A percentile compares a stretch with the other conserved stretches of the same genome.
These are phyloP conservation scores for Polydrusus tereticollis DNA, from an alignment of 2,888 invertebrate species.

Conservation along the genomic window DNA sequence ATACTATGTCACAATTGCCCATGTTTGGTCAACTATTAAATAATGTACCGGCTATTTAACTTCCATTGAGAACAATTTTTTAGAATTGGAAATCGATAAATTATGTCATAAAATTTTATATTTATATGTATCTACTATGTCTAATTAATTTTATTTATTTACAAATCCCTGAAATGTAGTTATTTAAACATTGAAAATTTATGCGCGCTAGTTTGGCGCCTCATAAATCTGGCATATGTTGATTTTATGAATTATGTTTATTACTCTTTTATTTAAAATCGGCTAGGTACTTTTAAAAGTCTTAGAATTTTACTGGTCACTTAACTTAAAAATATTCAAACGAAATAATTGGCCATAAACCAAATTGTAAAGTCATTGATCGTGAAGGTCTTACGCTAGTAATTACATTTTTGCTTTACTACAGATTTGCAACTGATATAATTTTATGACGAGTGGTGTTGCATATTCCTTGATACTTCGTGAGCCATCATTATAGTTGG, in stretches of 20 bases:
- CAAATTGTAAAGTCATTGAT: background rate
- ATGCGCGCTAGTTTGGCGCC: constrained; percentile 18
- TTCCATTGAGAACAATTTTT: background rate
- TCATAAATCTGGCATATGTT: constrained; percentile 9
- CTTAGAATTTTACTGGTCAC: background rate
- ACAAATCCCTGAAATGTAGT: background rate
- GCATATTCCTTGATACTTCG: too few relatives aligned
- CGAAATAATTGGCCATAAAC: background rate
- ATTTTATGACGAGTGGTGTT: background rate
- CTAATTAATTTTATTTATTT: constrained; percentile 12
- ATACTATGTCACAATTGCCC: background rate
- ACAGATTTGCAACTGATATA: too few relatives aligned
- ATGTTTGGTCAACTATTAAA: background rate
- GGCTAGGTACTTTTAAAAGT: background rate
- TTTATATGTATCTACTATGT: background rate
- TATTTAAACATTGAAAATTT: constrained; percentile 11
- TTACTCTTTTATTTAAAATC: background rate
- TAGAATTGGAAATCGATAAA: background rate
- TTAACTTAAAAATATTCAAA: background rate
- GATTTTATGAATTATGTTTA: constrained; percentile 13
- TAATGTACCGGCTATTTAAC: background rate
- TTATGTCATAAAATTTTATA: background rate
- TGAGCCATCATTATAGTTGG: too few relatives aligned
- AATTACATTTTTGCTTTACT: background rate
- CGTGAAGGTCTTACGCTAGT: background rate